Percentiles rank a stretch among this genome's conserved stretches.
These are phyloP conservation scores for Acomys russatus DNA, from an alignment of 2,797 vertebrate genomes.

Conservation along the genomic window DNA sequence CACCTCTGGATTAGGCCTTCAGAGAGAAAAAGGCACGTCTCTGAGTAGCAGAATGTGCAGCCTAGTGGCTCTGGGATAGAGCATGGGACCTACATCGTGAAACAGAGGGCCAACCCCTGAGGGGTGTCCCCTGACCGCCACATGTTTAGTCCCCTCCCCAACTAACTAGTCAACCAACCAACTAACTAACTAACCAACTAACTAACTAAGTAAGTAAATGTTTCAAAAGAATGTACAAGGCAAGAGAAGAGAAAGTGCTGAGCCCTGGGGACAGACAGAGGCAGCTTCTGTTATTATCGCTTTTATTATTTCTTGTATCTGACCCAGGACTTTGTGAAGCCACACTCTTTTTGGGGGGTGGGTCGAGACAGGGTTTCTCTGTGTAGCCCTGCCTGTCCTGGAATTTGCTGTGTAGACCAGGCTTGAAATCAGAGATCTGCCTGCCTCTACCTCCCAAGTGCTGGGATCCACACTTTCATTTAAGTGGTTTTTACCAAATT, in stretches of 20 bases:
- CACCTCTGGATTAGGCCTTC: neutral
- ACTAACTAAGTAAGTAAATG: neutral
- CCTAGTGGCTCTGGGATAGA: neutral
- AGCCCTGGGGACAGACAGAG: neutral
- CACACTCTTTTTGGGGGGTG: neutral
- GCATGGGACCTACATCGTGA: neutral
- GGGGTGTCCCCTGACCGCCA: neutral
- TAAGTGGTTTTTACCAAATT: neutral
- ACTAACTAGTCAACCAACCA: neutral
- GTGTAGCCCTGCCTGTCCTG: neutral
- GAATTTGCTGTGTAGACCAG: neutral
- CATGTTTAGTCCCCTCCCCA: too few species aligned
- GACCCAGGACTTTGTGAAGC: neutral
- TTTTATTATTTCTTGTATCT: neutral
- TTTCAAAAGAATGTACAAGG: too few species aligned
- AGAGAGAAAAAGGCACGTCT: neutral
- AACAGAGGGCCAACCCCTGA: neutral
- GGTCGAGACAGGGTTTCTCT: neutral
- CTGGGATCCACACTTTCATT: neutral
- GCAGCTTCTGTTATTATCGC: fast-evolving
- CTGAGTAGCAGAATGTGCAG: neutral
- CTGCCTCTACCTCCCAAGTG: neutral
- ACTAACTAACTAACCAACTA: too few species aligned
- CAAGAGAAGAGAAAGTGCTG: neutral
- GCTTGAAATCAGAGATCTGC: neutral